Evolutionary conservation across 2,113 vertebrate genomes (phyloP).

Genomic region (Thamnaconus septentrionalis): DNA sequence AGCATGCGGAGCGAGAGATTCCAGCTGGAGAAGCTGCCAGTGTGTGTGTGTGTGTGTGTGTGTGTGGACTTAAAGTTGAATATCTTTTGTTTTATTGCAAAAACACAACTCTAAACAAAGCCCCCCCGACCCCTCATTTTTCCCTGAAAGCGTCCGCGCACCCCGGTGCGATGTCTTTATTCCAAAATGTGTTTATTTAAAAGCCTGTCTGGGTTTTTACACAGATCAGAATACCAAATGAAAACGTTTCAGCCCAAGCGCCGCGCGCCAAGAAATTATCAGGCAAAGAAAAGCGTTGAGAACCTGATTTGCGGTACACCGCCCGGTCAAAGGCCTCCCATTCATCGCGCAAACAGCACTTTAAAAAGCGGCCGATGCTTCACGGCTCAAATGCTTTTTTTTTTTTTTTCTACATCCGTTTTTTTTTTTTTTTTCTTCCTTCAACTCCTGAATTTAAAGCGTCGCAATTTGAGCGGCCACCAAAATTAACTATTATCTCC

Average conservation of each 20-base stretch:
- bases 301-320: conserved; percentile 61
- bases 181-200: conserved; percentile 57
- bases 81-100: too few relatives aligned
- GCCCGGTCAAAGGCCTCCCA: conserved; percentile 41
- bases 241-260: conserved; percentile 54
- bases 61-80: too few relatives aligned
- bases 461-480: conserved; percentile 60
- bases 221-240: conserved; percentile 12
- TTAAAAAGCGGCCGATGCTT: conserved; percentile 67
- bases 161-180: conserved; percentile 26
- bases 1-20: conserved; percentile 23
- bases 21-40: conserved; percentile 3
- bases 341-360: conserved; percentile 48
- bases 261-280: conserved; percentile 47
- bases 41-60: too few relatives aligned
- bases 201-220: conserved; percentile 27
- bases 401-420: neutral
- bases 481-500: conserved; percentile 76
- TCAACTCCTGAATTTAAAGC: conserved; percentile 62
- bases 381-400: conserved; percentile 45
- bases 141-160: neutral
- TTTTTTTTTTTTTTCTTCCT: too few relatives aligned
- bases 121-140: neutral
- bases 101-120: conserved; percentile 14
- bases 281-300: conserved; percentile 6